Base-by-base conservation (phyloP, 2,888 invertebrate species). In the Pollenia amentaria region DNA sequence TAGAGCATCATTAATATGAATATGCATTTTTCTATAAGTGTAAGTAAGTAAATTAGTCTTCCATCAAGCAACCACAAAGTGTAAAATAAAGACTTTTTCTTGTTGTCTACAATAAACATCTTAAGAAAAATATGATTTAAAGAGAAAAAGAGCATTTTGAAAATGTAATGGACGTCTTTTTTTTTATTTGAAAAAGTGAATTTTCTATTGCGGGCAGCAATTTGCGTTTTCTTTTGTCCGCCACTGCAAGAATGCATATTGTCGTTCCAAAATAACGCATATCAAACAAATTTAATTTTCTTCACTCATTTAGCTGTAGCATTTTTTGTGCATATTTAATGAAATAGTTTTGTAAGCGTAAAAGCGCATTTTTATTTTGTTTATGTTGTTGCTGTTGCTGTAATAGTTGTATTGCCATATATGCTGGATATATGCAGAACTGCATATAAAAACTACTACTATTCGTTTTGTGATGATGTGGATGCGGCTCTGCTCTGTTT, bases 311-410 rank as follows among this genome's bases (percentile, higher is more conserved):
- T 70, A 72, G 65, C 77, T 72, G 67, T 55, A 73, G 53, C 70
- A 77, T 73, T 72, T 70, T 72, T 75, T 75, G 57, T 80, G 65
- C 79, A 83, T 79, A 60, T 83, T 82, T 83, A 86, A 86, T 86
- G 83, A 83, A 83, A 83, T 75, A 86, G 79, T 86, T 77, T 83
- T 83, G 80, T 70, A 62, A 64, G 21, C 46, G 29, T 48, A 69
- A 48, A 62, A 76, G 18, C 69, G 75, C 51, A 53, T 82, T 51
- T 67, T 44, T 48, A 18, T 75, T 73, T 16, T 44, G 29, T 82
- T 57, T 14, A 64, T 64, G 46, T 64, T 46, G 55, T 69, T 55
- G 40, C 57, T 40, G 40, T 77, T 72, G 48, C 40, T 64, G 42
- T 60, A 62, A 48, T 72, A 72, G n/a, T 72, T 62, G 53, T 70